Percentiles rank a stretch among this genome's conserved stretches.
These are phyloP conservation scores for Julus scandinavius DNA, from an alignment of 2,888 invertebrate genomes.

Conservation along the genomic window DNA sequence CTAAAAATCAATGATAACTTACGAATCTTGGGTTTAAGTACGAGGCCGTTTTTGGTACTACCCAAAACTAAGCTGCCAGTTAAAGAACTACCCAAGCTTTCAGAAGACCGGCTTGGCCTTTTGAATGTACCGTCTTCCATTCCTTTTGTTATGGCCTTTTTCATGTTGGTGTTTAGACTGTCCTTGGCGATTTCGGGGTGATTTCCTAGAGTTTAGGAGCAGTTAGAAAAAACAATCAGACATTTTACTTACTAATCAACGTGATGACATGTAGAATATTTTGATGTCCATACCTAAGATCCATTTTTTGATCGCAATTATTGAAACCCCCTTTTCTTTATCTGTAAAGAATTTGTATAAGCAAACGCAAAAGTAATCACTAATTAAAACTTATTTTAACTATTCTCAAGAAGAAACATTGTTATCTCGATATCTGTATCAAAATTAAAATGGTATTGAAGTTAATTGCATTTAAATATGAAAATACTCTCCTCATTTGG, in stretches of 20 bases:
- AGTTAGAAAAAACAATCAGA: not conserved
- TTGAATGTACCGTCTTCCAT: conserved; percentile 24
- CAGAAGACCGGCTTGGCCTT: not conserved
- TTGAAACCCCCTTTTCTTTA: not conserved
- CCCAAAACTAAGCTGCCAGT: not conserved
- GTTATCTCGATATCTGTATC: too few species aligned
- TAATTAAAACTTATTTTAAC: too few species aligned
- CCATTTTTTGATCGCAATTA: conserved; percentile 44
- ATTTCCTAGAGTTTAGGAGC: not conserved
- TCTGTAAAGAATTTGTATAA: not conserved
- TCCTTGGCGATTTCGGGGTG: not conserved
- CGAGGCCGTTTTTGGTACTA: not conserved
- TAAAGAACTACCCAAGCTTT: not conserved
- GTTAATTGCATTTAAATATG: too few species aligned
- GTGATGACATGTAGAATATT: not conserved
- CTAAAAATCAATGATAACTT: not conserved
- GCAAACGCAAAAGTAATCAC: not conserved
- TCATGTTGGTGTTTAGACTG: not conserved
- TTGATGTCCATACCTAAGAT: not conserved
- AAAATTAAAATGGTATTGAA: too few species aligned
- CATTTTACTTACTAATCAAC: not conserved
- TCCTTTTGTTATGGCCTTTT: not conserved
- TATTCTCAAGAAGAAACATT: too few species aligned
- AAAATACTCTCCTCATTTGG: too few species aligned
- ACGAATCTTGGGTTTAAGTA: not conserved